phyloP scores from a whole-genome alignment of 2,113 vertebrate species.

The Phyllopteryx taeniolatus region DNA sequence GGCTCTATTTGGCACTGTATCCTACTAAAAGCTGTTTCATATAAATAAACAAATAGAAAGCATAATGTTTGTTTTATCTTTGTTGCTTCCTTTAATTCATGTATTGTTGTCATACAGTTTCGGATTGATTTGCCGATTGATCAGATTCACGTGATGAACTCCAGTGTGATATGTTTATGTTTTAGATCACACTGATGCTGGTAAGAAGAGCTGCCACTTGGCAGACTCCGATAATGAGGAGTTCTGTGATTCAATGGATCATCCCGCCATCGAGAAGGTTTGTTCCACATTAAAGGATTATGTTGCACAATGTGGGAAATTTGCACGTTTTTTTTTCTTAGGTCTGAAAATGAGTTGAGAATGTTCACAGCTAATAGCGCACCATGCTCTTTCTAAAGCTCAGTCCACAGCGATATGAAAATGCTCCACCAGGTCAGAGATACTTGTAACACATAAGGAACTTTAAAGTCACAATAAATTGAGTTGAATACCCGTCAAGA shows the following conservation, averaged over 20 bases:
- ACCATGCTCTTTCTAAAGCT: background rate
- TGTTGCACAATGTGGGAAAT: background rate
- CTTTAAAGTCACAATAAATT: background rate
- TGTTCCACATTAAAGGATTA: background rate
- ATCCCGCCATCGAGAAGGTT: conserved; percentile 86
- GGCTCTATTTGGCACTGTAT: too few species aligned
- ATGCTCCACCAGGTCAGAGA: background rate
- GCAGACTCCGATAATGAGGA: conserved; percentile 89
- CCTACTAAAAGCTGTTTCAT: too few species aligned
- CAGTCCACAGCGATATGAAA: background rate
- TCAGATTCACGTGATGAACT: background rate
- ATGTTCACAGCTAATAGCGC: background rate
- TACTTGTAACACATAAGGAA: background rate
- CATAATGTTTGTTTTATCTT: background rate
- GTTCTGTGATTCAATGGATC: conserved; percentile 91
- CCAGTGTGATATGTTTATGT: background rate
- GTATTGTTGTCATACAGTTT: background rate
- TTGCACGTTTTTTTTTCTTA: background rate
- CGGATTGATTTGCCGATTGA: background rate
- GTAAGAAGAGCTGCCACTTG: conserved; percentile 69
- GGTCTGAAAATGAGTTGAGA: background rate
- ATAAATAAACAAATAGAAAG: too few species aligned
- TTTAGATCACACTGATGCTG: background rate
- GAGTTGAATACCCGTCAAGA: background rate
- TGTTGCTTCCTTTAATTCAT: background rate